Base-by-base conservation (phyloP, 2,797 vertebrate genomes). In the Podarcis siculus region DNA sequence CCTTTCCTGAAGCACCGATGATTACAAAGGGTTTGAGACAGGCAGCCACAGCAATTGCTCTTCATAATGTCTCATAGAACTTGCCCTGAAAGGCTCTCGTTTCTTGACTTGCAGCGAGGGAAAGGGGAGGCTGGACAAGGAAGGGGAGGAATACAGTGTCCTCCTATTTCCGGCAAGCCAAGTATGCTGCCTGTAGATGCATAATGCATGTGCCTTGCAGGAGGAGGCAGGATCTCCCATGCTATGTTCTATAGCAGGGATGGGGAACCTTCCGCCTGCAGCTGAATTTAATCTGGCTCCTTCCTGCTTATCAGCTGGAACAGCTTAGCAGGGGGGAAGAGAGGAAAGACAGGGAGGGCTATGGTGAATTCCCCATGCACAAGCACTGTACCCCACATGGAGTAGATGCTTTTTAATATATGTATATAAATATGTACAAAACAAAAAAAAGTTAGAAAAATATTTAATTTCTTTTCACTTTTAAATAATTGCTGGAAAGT, bases 401-500 rank as follows among this genome's bases (percentile, higher is more conserved):
- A 66, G 61, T 25, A 55, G 21, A 94, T 78, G 64, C 90, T 88
- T 93, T 37, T 95, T 95, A 93, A 91, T 55, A 55, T 15, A 55
- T 55, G 49, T 55, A 95, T 89, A 93, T 13, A 95, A 94, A 96
- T 97, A 97, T 95, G 94, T 93, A 97, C 94, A 95, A 93, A 58
- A 95, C 90, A 90, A 55, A 15, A 55, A 49, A 94, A 69, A 95
- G 95, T 97, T 95, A 97, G 95, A 97, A 96, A 97, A 97, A 97
- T 97, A 97, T 92, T 97, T 95, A 95, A 49, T 49, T 94, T 95
- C 97, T 96, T 95, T 95, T 93, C 92, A 93, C 84, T 91, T 94
- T 97, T 97, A 97, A 97, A 97, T 97, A 97, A 96, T 97, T 95
- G 96, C 83, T 93, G 92, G 91, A 91, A 96, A 94, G 94, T 94